Evolutionary conservation across 2,888 invertebrate genomes (phyloP).

Genomic region (Amblyjoppa proteus): DNA sequence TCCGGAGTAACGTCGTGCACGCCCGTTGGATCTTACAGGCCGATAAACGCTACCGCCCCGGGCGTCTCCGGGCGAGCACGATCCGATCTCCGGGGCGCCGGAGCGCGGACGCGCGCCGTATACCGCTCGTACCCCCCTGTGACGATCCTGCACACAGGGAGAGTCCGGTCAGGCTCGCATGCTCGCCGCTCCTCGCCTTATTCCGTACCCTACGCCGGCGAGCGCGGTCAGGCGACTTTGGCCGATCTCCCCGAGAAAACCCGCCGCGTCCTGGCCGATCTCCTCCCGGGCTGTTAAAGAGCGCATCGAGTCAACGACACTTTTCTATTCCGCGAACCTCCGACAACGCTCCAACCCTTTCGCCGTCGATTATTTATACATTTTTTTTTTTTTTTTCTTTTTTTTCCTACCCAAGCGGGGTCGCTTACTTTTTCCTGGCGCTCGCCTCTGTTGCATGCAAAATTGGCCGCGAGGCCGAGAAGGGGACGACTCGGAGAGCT

Average conservation of each 20-base stretch:
- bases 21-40: conserved; percentile 68
- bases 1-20: conserved; percentile 68
- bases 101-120: conserved; percentile 66
- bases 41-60: conserved; percentile 70
- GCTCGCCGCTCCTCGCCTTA: conserved; percentile 32
- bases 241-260: conserved; percentile 12
- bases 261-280: conserved; percentile 30
- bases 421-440: background rate
- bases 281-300: background rate
- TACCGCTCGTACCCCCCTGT: background rate
- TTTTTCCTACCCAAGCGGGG: conserved; percentile 5
- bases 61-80: conserved; percentile 68
- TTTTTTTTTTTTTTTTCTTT: conserved; percentile 62
- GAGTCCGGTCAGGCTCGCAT: background rate
- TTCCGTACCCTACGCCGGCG: conserved; percentile 20
- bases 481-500: conserved; percentile 2
- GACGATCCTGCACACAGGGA: conserved; percentile 1
- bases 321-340: conserved; percentile 18
- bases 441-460: conserved; percentile 37
- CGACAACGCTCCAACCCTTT: conserved; percentile 30
- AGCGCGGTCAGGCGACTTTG: conserved; percentile 35
- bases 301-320: background rate
- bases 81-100: conserved; percentile 70
- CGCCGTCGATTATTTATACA: conserved; percentile 67
- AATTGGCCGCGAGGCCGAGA: conserved; percentile 39